Evolutionary conservation across 2,113 vertebrate species (phyloP), one percentile per base, ranked within the genome.

Genomic region (Aix galericulata): DNA sequence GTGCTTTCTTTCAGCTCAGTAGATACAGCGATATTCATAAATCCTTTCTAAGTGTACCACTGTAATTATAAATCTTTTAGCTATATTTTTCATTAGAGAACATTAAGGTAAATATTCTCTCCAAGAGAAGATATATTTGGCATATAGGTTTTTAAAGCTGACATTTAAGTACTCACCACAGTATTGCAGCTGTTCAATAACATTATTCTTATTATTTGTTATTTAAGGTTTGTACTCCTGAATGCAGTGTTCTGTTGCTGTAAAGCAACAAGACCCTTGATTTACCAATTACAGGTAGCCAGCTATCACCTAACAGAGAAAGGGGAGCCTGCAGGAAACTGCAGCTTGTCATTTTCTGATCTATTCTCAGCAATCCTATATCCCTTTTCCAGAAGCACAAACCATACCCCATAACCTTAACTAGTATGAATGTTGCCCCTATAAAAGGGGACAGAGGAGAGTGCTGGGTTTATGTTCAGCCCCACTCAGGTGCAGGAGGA

Each of bases 51-150:
- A 93, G 66, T 92, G 62, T 90, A 58, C 81, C 18, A 23, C 58
- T 82, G 83, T 69, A 95, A 95, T 97, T 97, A 94, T 94, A 96
- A 95, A 95, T 96, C 95, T 96, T 91, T 91, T 85, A 82, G 63
- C 62, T 87, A 2, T 96, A 79, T 92, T 93, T 96, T 91, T 92
- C 91, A 93, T 93, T 93, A 92, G 55, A 74, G 71, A 76, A 29
- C 52, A 73, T 91, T 92, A 96, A 95, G 86, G 94, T 93, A 96
- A 95, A 96, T 66, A 95, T 84, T 92, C 95, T 91, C 52, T 82
- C n/a, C 0, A 9, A 22, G 14, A 69, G 31, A 89, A 95, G 81
- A 96, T 95, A 69, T 85, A 96, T 95, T 88, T 93, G 83, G 55
- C 69, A 69, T 63, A 89, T 62, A 94, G 77, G 59, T 71, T 94